A percentile compares a stretch with the other conserved stretches of the same genome.
Evolutionary conservation across 2,888 invertebrate species (phyloP).

Genomic region (Pyrrhosoma nymphula): DNA sequence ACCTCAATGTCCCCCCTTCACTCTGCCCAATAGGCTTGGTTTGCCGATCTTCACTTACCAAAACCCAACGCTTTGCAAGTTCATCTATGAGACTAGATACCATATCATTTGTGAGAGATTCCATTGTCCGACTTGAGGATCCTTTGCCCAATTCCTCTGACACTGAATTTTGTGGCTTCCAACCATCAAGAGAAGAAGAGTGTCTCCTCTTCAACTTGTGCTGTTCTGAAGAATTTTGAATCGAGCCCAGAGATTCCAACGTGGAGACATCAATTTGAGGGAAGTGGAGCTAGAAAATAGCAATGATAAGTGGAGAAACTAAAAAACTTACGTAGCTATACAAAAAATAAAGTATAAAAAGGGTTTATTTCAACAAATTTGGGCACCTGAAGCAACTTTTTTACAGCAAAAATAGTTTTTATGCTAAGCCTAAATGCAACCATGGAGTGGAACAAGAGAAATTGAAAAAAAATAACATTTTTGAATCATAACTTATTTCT

Average conservation of each 20-base stretch:
- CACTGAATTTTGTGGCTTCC: slow-evolving; percentile 3
- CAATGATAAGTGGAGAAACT: neutral
- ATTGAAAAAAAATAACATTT: too few species aligned
- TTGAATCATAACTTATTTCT: too few species aligned
- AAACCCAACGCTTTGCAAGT: slow-evolving; percentile 76
- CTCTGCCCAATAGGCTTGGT: neutral
- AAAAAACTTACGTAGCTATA: neutral
- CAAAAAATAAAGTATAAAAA: too few species aligned
- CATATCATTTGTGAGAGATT: slow-evolving; percentile 79
- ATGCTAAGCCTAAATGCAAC: too few species aligned
- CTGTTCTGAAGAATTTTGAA: slow-evolving; percentile 1
- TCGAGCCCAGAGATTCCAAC: slow-evolving; percentile 26
- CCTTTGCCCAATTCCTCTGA: slow-evolving; percentile 36
- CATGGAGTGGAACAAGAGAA: too few species aligned
- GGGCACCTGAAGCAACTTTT: neutral
- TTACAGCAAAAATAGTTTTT: too few species aligned
- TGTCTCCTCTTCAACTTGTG: slow-evolving; percentile 57
- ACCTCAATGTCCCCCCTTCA: slow-evolving; percentile 13
- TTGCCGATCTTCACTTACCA: slow-evolving; percentile 37
- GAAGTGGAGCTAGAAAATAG: slow-evolving; percentile 32
- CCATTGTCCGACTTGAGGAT: slow-evolving; percentile 76
- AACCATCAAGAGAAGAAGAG: slow-evolving; percentile 48
- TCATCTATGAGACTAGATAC: slow-evolving; percentile 80
- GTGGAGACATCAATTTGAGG: slow-evolving; percentile 50
- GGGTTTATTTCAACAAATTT: neutral